These are phyloP conservation scores for Pelosia muscerda DNA, from an alignment of 2,888 invertebrate genomes.

Conservation along the genomic window DNA sequence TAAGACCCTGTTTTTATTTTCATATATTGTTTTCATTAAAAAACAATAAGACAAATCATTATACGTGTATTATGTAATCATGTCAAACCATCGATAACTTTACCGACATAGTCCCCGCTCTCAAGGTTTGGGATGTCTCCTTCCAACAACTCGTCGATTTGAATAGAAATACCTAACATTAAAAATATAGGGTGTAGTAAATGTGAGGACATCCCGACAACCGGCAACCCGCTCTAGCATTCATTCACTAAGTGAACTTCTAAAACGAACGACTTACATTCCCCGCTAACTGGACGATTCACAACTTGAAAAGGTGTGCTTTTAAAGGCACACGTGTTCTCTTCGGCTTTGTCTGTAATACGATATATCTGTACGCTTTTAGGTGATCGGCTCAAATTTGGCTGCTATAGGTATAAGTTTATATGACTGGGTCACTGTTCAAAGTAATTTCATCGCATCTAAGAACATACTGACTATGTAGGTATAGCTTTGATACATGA, in stretches of 20 bases:
- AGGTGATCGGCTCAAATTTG: conserved; percentile 8
- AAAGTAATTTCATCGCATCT: background rate
- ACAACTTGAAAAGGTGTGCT: conserved; percentile 67
- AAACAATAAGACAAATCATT: background rate
- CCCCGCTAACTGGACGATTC: conserved; percentile 65
- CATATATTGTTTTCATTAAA: background rate
- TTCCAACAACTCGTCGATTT: conserved; percentile 62
- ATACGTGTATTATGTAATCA: background rate
- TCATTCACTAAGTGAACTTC: conserved; percentile 78
- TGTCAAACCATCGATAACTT: conserved; percentile 41
- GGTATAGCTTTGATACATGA: background rate
- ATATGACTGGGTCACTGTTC: background rate
- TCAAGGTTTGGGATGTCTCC: conserved; percentile 60
- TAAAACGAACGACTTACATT: conserved; percentile 64
- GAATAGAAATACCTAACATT: conserved; percentile 80
- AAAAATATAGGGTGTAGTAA: conserved; percentile 77
- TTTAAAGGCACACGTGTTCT: conserved; percentile 59
- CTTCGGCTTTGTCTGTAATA: conserved; percentile 49
- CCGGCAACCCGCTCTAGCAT: conserved; percentile 56
- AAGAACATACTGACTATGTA: no score
- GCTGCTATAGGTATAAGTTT: background rate
- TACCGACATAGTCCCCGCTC: conserved; percentile 51
- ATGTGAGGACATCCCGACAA: conserved; percentile 64
- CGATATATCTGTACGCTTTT: conserved; percentile 37
- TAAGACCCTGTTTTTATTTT: background rate